Percentiles rank a stretch among this genome's conserved stretches.
Evolutionary conservation across 2,888 invertebrate species (phyloP).

Genomic region (Deilephila porcellus): DNA sequence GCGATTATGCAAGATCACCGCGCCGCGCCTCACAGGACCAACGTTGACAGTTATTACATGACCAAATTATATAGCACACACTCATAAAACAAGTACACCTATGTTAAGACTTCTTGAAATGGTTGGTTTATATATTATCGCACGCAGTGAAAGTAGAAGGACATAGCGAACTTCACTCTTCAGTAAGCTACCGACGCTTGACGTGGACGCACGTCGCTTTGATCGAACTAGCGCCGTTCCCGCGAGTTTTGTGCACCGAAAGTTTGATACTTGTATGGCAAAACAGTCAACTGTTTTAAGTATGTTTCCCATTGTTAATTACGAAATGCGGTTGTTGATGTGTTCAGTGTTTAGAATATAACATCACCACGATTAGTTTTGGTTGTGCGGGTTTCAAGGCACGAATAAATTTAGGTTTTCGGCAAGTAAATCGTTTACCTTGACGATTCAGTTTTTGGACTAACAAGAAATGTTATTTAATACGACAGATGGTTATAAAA

Average conservation of each 20-base stretch:
- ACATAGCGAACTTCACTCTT: slow-evolving; percentile 52
- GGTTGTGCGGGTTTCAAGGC: slow-evolving; percentile 43
- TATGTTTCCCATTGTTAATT: slow-evolving; percentile 67
- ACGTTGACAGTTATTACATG: slow-evolving; percentile 37
- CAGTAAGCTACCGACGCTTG: slow-evolving; percentile 64
- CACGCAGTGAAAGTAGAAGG: slow-evolving; percentile 79
- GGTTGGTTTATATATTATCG: slow-evolving; percentile 60
- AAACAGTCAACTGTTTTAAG: slow-evolving; percentile 67
- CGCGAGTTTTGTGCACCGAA: slow-evolving; percentile 39
- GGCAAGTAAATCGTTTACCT: slow-evolving; percentile 39
- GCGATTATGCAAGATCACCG: slow-evolving; percentile 50
- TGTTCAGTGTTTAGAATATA: slow-evolving; percentile 39
- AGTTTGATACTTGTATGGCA: slow-evolving; percentile 49
- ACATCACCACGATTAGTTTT: slow-evolving; percentile 40
- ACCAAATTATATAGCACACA: slow-evolving; percentile 34
- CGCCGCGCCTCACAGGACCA: slow-evolving; percentile 42
- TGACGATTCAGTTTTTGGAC: slow-evolving; percentile 31
- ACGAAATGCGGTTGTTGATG: slow-evolving; percentile 8
- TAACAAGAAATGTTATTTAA: slow-evolving; percentile 26
- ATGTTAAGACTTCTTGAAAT: slow-evolving; percentile 37
- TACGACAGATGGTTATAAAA: slow-evolving; percentile 20
- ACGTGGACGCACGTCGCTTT: slow-evolving; percentile 43
- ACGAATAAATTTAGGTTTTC: slow-evolving; percentile 40
- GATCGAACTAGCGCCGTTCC: slow-evolving; percentile 19
- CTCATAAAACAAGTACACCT: not conserved